phyloP scores from a whole-genome alignment of 2,113 vertebrate species.

The human region DNA sequence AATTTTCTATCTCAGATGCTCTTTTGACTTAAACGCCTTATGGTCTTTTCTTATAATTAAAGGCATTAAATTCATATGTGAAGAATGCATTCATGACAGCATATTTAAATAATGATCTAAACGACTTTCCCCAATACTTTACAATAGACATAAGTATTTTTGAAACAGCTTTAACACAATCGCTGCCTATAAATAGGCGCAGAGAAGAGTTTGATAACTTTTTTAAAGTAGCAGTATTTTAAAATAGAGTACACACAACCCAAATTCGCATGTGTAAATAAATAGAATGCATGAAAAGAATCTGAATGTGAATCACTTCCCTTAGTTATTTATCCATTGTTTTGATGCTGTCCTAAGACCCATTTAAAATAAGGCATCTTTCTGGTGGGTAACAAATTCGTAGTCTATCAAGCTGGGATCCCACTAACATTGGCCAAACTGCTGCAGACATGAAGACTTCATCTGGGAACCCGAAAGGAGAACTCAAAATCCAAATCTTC shows the following conservation, averaged over 20 bases:
- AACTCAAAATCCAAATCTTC: neutral
- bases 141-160: conserved; percentile 31
- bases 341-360: neutral
- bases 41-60: neutral
- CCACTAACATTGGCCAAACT: neutral
- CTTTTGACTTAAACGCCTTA: neutral
- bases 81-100: neutral
- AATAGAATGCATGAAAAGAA: neutral
- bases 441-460: neutral
- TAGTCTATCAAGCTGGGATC: neutral
- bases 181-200: neutral
- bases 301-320: neutral
- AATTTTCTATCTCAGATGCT: neutral
- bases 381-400: neutral
- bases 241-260: neutral
- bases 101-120: neutral
- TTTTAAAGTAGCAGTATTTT: neutral
- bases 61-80: neutral
- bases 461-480: neutral
- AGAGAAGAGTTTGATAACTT: neutral
- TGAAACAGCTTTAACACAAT: neutral
- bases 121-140: neutral
- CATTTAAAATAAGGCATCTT: neutral
- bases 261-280: neutral
- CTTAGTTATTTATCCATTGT: neutral